Percentiles rank a stretch among this genome's conserved stretches.
phyloP scores from a whole-genome alignment of 2,113 vertebrate genomes.

The Fulmarus glacialis region DNA sequence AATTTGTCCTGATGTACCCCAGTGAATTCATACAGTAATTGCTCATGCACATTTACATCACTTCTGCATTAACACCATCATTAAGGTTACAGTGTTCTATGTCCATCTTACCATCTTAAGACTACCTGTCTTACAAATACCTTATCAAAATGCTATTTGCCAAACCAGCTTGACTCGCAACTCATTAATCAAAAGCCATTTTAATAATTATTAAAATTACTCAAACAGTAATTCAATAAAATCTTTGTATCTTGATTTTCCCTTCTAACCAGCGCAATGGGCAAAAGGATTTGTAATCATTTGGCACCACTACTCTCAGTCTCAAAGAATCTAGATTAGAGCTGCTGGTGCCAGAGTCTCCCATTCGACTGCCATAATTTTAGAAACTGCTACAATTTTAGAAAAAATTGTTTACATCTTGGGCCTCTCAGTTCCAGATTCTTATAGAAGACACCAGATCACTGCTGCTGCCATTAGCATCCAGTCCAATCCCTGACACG shows the following conservation, averaged over 20 bases:
- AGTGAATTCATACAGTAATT: not conserved
- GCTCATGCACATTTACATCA: not conserved
- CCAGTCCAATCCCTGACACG: not conserved
- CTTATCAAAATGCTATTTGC: constrained; percentile 54
- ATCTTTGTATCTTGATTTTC: not conserved
- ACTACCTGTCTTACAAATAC: constrained; percentile 43
- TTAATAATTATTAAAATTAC: constrained; percentile 39
- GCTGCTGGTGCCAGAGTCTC: not conserved
- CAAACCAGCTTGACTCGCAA: not conserved
- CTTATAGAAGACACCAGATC: not conserved
- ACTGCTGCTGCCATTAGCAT: not conserved
- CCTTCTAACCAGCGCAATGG: not conserved
- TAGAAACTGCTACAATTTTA: not conserved
- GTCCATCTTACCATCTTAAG: not conserved
- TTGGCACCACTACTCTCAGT: not conserved
- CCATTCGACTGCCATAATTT: not conserved
- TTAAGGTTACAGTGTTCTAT: not conserved
- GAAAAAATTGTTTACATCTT: not conserved
- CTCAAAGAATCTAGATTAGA: not conserved
- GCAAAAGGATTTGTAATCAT: not conserved
- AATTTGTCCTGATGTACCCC: not conserved
- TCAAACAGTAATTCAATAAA: constrained; percentile 25
- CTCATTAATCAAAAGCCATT: constrained; percentile 57
- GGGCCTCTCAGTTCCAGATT: not conserved
- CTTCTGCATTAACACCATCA: constrained; percentile 26